phyloP scores from a whole-genome alignment of 23 tunicate species.

The Corella eumyota region DNA sequence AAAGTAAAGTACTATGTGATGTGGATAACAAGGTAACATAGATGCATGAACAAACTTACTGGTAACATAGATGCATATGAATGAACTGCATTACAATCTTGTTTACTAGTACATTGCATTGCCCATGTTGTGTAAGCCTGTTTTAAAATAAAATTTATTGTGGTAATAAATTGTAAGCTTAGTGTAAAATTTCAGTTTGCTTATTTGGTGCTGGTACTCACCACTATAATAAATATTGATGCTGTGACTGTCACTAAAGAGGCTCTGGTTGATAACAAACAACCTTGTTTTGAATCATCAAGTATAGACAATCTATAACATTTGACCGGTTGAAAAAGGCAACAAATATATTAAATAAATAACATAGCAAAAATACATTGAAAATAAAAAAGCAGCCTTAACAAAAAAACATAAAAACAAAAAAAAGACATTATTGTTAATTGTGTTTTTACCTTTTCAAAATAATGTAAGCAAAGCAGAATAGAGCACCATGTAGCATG shows the following conservation, averaged over 20 bases:
- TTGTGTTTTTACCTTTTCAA: constrained; percentile 51
- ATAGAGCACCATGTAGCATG: constrained; percentile 59
- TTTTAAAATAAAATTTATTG: not conserved
- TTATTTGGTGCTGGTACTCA: constrained; percentile 17
- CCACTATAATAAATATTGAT: constrained; percentile 38
- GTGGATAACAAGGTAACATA: no score
- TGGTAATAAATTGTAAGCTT: no score
- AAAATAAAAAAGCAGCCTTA: no score
- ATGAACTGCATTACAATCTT: constrained; percentile 32
- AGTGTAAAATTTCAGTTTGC: no score
- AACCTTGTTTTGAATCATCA: constrained; percentile 88
- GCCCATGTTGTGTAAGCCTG: constrained; percentile 52
- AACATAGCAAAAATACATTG: no score
- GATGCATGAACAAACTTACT: no score
- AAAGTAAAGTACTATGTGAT: no score
- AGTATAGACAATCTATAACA: constrained; percentile 27
- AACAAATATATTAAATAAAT: no score
- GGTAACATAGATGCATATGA: constrained; percentile 61
- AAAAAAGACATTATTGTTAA: no score
- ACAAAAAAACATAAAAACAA: no score
- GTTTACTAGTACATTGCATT: constrained; percentile 48
- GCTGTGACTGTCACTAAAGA: constrained; percentile 36
- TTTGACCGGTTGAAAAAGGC: not conserved
- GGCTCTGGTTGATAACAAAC: constrained; percentile 41
- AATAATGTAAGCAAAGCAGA: constrained; percentile 46